These are phyloP conservation scores for Hippocampus kuda DNA, from an alignment of 2,797 vertebrate genomes.

Conservation along the genomic window DNA sequence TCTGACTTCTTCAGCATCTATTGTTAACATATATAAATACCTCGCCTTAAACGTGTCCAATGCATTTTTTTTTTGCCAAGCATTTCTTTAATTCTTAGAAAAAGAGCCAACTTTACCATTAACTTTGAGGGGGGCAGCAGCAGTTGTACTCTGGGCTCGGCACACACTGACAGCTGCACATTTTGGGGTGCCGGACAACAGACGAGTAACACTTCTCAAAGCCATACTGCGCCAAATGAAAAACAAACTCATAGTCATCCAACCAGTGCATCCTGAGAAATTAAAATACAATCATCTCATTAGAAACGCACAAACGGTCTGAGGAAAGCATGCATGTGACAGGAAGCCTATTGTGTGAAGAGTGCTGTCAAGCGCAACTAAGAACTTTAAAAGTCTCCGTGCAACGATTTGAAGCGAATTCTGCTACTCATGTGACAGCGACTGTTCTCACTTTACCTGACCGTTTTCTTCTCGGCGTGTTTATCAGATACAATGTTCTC, in stretches of 20 bases:
- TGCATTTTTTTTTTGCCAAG: background rate
- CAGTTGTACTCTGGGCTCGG: conserved; percentile 61
- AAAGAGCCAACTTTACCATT: background rate
- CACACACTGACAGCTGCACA: conserved; percentile 32
- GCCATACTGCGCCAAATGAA: conserved; percentile 51
- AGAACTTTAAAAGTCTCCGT: background rate
- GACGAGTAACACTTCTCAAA: conserved; percentile 51
- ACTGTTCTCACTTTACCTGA: background rate
- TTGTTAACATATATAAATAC: conserved; percentile 6
- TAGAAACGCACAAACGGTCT: background rate
- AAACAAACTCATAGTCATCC: background rate
- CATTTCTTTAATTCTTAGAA: background rate
- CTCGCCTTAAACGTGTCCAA: background rate
- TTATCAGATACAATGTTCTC: background rate
- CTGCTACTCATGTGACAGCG: background rate
- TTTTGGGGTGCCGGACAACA: conserved; percentile 54
- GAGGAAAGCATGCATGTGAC: background rate
- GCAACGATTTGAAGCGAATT: background rate
- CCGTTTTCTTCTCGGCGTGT: background rate
- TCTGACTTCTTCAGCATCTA: conserved; percentile 49
- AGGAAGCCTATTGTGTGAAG: background rate
- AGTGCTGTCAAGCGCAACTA: background rate
- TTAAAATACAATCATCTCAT: background rate
- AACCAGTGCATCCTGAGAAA: background rate
- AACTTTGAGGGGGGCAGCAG: conserved; percentile 37